Evolutionary conservation across 2,113 vertebrate genomes (phyloP).

Genomic region (Pomatostomus ruficeps): DNA sequence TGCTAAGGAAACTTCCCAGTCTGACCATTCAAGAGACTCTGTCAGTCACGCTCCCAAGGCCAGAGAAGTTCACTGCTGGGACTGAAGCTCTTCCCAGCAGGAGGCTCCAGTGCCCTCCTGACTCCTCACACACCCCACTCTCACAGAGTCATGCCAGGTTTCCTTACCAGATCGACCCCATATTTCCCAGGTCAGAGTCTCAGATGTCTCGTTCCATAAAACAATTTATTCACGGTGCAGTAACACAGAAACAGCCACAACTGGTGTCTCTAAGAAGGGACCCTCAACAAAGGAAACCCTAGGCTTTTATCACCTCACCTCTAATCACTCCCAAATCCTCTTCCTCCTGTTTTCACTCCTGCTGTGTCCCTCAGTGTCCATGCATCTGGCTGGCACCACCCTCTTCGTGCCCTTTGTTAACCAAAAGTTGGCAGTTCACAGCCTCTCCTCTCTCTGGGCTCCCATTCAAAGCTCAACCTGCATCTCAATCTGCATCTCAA

Average conservation of each 20-base stretch:
- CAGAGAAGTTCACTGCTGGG: not conserved
- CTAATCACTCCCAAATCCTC: not conserved
- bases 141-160: not conserved
- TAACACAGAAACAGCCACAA: not conserved
- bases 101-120: accelerated
- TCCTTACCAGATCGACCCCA: accelerated
- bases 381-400: not conserved
- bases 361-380: not conserved
- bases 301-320: not conserved
- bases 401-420: accelerated
- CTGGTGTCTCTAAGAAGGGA: not conserved
- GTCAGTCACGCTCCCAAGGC: not conserved
- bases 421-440: not conserved
- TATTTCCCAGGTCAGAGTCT: not conserved
- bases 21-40: not conserved
- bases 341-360: accelerated
- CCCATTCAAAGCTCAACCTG: not conserved
- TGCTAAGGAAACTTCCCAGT: not conserved
- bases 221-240: accelerated
- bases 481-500: not conserved
- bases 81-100: not conserved
- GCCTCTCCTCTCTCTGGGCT: not conserved
- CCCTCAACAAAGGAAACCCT: not conserved
- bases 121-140: not conserved
- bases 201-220: not conserved